Percentiles rank a stretch among this genome's conserved stretches.
Evolutionary conservation across 2,888 invertebrate species (phyloP).

Genomic region (Tinea pellionella): DNA sequence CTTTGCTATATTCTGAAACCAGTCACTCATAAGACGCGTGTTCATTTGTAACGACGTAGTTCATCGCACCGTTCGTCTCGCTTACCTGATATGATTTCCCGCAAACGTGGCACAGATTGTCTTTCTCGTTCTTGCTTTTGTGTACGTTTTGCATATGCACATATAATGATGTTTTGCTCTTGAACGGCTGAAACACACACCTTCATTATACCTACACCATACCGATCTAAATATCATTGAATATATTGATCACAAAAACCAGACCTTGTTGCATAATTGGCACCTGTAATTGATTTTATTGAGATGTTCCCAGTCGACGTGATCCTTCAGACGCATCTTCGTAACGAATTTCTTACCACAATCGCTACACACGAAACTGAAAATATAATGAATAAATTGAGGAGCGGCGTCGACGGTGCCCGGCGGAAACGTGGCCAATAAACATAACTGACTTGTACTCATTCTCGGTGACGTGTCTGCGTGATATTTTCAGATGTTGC

Average conservation of each 20-base stretch:
- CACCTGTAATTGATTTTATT: constrained; percentile 52
- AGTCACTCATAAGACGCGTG: neutral
- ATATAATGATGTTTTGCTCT: constrained; percentile 56
- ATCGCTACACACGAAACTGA: constrained; percentile 45
- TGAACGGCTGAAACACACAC: constrained; percentile 42
- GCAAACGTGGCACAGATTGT: constrained; percentile 58
- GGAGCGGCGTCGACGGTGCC: no score
- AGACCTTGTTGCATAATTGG: constrained; percentile 54
- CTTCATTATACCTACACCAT: no score
- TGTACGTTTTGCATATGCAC: constrained; percentile 56
- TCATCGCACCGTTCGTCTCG: no score
- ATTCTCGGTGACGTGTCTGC: constrained; percentile 42
- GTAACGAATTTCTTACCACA: constrained; percentile 54
- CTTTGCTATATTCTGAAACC: constrained; percentile 46
- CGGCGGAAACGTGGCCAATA: neutral
- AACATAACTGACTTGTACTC: constrained; percentile 39
- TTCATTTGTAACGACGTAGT: no score
- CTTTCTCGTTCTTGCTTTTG: constrained; percentile 39
- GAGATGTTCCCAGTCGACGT: constrained; percentile 59
- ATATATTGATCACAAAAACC: constrained; percentile 62
- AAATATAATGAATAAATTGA: neutral
- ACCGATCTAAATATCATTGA: no score
- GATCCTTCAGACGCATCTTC: constrained; percentile 48
- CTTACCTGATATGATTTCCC: constrained; percentile 56
- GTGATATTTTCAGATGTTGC: constrained; percentile 43